phyloP scores from a whole-genome alignment of 2,888 invertebrate species.

The Lumbricus terrestris region DNA sequence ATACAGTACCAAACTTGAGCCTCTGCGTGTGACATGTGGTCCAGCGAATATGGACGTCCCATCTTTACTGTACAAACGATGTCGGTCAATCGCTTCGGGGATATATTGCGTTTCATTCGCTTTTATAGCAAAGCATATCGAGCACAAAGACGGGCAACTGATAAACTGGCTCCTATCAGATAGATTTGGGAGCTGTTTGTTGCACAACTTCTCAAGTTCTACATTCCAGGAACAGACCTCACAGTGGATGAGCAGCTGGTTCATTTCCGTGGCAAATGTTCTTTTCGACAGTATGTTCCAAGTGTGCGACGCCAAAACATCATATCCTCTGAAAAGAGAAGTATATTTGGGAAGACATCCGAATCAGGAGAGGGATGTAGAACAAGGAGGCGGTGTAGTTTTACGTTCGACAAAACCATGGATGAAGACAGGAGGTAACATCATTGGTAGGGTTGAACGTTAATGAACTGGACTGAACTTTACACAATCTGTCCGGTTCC shows the following conservation, averaged over 20 bases:
- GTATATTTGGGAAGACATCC: no score
- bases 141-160: slow-evolving; percentile 6
- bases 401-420: no score
- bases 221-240: slow-evolving; percentile 28
- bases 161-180: slow-evolving; percentile 24
- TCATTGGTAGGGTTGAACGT: no score
- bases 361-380: no score
- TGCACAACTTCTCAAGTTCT: no score
- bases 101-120: slow-evolving; percentile 17
- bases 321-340: no score
- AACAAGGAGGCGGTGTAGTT: no score
- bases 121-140: slow-evolving; percentile 21
- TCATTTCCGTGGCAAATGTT: slow-evolving; percentile 24
- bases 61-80: not conserved
- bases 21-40: not conserved
- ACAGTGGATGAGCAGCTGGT: slow-evolving; percentile 34
- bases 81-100: slow-evolving; percentile 18
- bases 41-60: not conserved
- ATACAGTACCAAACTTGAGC: not conserved
- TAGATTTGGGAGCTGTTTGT: slow-evolving; percentile 23
- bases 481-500: no score
- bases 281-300: slow-evolving; percentile 29
- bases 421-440: no score
- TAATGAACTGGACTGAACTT: no score
- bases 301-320: no score